Evolutionary conservation across 2,797 vertebrate species (phyloP).

Genomic region (Falco peregrinus): DNA sequence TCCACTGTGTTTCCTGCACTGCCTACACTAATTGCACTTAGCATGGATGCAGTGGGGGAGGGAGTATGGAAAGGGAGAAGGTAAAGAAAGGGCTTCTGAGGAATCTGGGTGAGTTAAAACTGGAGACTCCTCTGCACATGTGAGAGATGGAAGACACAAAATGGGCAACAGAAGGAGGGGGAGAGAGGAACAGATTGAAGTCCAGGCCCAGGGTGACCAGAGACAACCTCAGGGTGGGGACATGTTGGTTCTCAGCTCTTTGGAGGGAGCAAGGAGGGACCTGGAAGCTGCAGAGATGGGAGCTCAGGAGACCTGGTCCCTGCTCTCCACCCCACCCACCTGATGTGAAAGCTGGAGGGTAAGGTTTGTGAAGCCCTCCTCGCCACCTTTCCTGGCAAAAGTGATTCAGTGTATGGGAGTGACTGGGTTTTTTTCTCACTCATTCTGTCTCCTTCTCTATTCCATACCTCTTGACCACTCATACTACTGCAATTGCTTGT

Average conservation of each 20-base stretch:
- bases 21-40: conserved; percentile 2
- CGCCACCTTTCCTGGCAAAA: background rate
- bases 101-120: background rate
- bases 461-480: background rate
- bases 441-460: background rate
- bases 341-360: background rate
- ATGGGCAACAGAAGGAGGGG: background rate
- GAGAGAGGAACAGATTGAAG: background rate
- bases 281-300: background rate
- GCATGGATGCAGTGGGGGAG: background rate
- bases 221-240: background rate
- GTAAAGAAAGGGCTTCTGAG: background rate
- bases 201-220: background rate
- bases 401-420: background rate
- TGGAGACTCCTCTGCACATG: background rate
- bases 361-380: background rate
- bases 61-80: background rate
- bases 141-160: background rate
- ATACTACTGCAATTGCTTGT: background rate
- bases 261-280: background rate
- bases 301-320: background rate
- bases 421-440: background rate
- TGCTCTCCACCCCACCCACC: background rate
- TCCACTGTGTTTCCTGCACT: background rate
- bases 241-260: background rate